These are phyloP conservation scores for Orchesella flavescens DNA, from an alignment of 2,888 invertebrate species.

Conservation along the genomic window DNA sequence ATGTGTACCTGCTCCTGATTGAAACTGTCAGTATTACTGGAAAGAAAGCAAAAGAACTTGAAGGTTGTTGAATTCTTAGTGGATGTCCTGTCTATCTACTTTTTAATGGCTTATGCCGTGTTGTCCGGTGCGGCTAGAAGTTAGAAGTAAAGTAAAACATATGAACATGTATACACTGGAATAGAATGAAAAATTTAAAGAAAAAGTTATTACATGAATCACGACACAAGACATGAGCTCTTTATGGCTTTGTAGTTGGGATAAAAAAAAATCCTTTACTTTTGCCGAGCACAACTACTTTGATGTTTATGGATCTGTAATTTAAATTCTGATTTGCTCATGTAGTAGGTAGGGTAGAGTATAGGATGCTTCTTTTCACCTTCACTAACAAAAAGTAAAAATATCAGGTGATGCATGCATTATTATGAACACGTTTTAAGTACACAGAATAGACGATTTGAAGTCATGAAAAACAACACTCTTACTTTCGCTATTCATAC, in stretches of 20 bases:
- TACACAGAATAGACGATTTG: too few relatives aligned
- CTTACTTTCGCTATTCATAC: background rate
- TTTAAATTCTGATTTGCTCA: background rate
- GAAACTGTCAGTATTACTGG: background rate
- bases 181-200: background rate
- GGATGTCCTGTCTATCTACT: background rate
- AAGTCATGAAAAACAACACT: background rate
- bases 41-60: conserved; percentile 28
- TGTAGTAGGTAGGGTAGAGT: background rate
- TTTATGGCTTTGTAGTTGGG: conserved; percentile 20
- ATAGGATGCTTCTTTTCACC: background rate
- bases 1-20: too few relatives aligned
- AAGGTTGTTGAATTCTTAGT: conserved; percentile 20
- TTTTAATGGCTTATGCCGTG: background rate
- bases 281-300: background rate
- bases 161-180: background rate
- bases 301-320: background rate
- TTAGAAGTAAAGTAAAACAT: background rate
- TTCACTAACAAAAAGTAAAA: background rate
- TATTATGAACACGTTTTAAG: too few relatives aligned
- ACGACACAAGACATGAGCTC: conserved; percentile 6
- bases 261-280: background rate
- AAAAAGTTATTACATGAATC: conserved; percentile 12
- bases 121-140: background rate
- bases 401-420: too few relatives aligned